A percentile compares a stretch with the other conserved stretches of the same genome.
These are phyloP conservation scores for Rattus norvegicus DNA, from an alignment of 2,113 vertebrate genomes.

Conservation along the genomic window DNA sequence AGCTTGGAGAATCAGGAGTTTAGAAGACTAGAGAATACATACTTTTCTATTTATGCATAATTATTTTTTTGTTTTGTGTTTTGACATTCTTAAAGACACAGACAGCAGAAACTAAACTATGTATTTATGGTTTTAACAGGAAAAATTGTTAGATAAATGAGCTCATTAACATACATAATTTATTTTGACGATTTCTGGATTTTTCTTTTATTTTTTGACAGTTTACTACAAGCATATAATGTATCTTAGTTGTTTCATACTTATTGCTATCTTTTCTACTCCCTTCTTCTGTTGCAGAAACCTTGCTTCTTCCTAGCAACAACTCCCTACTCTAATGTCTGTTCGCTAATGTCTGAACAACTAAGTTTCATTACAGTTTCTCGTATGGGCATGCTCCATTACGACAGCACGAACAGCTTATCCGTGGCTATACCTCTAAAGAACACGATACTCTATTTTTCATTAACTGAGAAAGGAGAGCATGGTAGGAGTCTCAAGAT, in stretches of 20 bases:
- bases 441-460: background rate
- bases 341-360: no score
- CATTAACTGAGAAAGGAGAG: background rate
- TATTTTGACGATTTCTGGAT: background rate
- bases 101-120: background rate
- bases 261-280: background rate
- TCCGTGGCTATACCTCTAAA: background rate
- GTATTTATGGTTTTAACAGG: background rate
- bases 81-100: slow-evolving; percentile 47
- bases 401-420: background rate
- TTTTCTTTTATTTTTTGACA: background rate
- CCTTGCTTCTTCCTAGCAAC: background rate
- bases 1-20: background rate
- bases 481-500: no score
- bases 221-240: background rate
- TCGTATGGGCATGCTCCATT: background rate
- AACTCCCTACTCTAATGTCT: background rate
- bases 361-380: background rate
- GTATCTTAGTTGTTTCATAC: background rate
- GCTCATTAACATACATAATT: background rate
- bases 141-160: slow-evolving; percentile 3
- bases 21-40: background rate
- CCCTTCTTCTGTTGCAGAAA: background rate
- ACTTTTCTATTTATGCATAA: background rate
- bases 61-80: slow-evolving; percentile 22